Base-by-base conservation (phyloP, 2,888 invertebrate species). In the Coelopa pilipes region DNA sequence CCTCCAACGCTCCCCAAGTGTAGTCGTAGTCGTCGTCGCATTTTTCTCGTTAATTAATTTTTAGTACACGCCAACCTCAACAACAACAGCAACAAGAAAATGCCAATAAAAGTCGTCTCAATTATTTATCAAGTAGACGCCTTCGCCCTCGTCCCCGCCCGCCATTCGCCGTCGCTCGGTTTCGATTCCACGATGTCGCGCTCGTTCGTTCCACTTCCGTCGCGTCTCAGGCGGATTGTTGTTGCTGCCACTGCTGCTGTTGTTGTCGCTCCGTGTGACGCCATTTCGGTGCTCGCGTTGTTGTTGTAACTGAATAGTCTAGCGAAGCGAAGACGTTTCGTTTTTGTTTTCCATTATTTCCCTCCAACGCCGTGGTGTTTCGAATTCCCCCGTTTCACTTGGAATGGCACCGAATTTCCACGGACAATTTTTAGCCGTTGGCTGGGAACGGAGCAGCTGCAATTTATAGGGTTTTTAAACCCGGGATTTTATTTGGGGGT, bases 51-150 rank as follows among this genome's bases (percentile, higher is more conserved):
- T 21, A 21, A 59, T 21, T 12, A 21, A 17, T 59, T 59, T 59
- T 59, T 21, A 21, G 13, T n/a, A 59, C 19, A 12, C 57, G 12
- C 2, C 21, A 59, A 59, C 57, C 21, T 59, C 57, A 11, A 59
- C 3, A 21, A 21, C 13, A 12, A 59, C 4, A 57, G 24, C 11
- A 59, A 59, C 21, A 59, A 19, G 19, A 17, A 59, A 59, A 21
- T 21, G 4, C 17, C 1, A 17, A 11, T 19, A 19, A 9, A 57
- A 57, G 5, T 59, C 24, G 21, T 59, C 57, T 59, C 21, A 9
- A 59, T 59, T 59, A 59, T 59, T 59, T 19, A 12, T 59, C 21
- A 21, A 59, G 21, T 59, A 12, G 57, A 59, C 12, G 55, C n/a
- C 53, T 7, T 10, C 55, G 17, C 19, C 0, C 17, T 19, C 11